Conservation (phyloP, 1,140 invertebrate genomes). For the Dreissena polymorpha region DNA sequence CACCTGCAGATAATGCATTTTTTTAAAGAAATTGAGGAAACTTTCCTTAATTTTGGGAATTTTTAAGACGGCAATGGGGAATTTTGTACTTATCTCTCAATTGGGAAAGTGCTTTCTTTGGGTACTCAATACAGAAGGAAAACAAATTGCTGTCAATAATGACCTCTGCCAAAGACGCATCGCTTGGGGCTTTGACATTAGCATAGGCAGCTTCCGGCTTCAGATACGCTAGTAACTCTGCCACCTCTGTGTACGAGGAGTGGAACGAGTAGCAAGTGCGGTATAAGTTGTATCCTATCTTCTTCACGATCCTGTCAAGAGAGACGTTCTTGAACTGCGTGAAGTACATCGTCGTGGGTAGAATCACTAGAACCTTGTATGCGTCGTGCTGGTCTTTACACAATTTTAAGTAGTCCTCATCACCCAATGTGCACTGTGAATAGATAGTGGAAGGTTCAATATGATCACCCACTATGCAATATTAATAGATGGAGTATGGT, state of each 20-base stretch:
- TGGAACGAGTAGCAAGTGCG: constrained; percentile 79
- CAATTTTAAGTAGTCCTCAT: not conserved
- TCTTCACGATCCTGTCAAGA: constrained; percentile 51
- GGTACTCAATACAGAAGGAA: not conserved
- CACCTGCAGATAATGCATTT: not conserved
- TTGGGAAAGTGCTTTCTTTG: not conserved
- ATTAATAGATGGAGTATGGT: not conserved
- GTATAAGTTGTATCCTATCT: constrained; percentile 49
- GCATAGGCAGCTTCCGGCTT: constrained; percentile 70
- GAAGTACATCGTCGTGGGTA: constrained; percentile 78
- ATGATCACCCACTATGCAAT: not conserved
- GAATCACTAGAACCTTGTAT: constrained; percentile 65
- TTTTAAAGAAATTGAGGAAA: not conserved
- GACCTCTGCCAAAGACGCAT: constrained; percentile 60
- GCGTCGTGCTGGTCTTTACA: constrained; percentile 35
- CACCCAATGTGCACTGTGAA: constrained; percentile 33
- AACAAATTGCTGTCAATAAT: not conserved
- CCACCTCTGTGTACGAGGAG: constrained; percentile 76
- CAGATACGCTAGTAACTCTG: constrained; percentile 73
- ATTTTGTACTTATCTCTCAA: not conserved
- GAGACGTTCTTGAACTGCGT: constrained; percentile 59
- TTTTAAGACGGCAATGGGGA: not conserved
- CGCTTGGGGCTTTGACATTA: constrained; percentile 72
- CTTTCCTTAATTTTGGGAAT: not conserved
- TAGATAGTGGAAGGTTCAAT: not conserved